Conservation (phyloP, 2,888 invertebrate species). For the Steromphala cineraria region DNA sequence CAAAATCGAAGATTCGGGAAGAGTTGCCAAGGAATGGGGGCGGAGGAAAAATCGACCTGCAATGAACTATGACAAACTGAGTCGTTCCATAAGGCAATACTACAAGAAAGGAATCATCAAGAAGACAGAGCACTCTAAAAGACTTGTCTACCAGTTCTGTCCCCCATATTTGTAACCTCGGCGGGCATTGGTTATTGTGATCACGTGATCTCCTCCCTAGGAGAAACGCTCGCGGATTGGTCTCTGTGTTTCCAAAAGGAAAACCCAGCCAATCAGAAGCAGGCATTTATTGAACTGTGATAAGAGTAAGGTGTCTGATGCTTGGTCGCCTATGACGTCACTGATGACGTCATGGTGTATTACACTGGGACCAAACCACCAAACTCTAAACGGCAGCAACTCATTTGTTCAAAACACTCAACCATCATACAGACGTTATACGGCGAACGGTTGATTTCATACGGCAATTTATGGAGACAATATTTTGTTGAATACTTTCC, state of each 20-base stretch:
- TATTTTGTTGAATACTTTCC: no score
- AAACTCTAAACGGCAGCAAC: no score
- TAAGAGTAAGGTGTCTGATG: no score
- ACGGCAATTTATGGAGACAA: no score
- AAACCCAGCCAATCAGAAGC: no score
- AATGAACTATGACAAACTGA: constrained; percentile 99
- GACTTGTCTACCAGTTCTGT: constrained; percentile 99
- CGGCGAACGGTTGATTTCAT: no score
- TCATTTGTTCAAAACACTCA: no score
- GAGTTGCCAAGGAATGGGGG: constrained; percentile 98
- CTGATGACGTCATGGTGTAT: no score
- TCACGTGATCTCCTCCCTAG: neutral
- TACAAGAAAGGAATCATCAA: constrained; percentile 94
- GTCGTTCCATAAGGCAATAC: constrained; percentile 97
- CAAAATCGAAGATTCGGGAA: constrained; percentile 98
- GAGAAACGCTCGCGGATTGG: neutral
- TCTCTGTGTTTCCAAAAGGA: neutral
- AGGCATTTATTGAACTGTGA: no score
- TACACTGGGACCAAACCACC: no score
- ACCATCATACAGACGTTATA: no score
- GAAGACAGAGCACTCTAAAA: constrained; percentile 97
- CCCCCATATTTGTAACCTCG: constrained; percentile 92
- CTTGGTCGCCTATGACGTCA: no score
- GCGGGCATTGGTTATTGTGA: constrained; percentile 37
- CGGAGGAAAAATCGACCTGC: constrained; percentile 97